Percentiles rank a stretch among this genome's conserved stretches.
phyloP scores from a whole-genome alignment of 2,888 invertebrate genomes.

The Clostera curtula region DNA sequence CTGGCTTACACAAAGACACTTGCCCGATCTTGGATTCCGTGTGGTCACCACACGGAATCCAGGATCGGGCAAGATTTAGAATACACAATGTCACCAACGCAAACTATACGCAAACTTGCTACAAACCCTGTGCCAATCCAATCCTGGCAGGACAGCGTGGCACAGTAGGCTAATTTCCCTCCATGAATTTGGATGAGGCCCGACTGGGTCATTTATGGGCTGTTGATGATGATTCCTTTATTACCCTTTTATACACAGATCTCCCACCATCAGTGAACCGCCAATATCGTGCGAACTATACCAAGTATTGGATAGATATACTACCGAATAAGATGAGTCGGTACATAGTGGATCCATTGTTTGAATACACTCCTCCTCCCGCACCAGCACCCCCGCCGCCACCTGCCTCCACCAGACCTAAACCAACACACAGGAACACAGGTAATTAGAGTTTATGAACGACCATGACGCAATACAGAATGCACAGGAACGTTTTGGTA shows the following conservation, averaged over 20 bases:
- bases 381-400: slow-evolving; percentile 18
- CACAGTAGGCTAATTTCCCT: no score
- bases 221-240: not conserved
- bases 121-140: no score
- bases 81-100: no score
- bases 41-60: no score
- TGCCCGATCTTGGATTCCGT: no score
- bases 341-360: slow-evolving; percentile 56
- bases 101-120: no score
- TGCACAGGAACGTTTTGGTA: no score
- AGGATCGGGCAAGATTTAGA: no score
- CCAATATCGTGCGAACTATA: slow-evolving; percentile 84
- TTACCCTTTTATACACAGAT: slow-evolving; percentile 59
- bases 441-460: slow-evolving; percentile 22
- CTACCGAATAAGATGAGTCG: slow-evolving; percentile 83
- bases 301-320: slow-evolving; percentile 89
- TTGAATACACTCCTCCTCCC: slow-evolving; percentile 43
- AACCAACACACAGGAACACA: slow-evolving; percentile 38
- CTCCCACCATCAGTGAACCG: slow-evolving; percentile 83
- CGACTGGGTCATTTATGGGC: no score
- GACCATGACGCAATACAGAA: not conserved
- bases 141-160: no score
- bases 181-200: no score
- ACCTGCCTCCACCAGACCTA: slow-evolving; percentile 24
- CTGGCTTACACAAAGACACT: no score